A percentile compares a stretch with the other conserved stretches of the same genome.
Evolutionary conservation across 2,888 invertebrate species (phyloP).

Genomic region (Bellardia pandia): DNA sequence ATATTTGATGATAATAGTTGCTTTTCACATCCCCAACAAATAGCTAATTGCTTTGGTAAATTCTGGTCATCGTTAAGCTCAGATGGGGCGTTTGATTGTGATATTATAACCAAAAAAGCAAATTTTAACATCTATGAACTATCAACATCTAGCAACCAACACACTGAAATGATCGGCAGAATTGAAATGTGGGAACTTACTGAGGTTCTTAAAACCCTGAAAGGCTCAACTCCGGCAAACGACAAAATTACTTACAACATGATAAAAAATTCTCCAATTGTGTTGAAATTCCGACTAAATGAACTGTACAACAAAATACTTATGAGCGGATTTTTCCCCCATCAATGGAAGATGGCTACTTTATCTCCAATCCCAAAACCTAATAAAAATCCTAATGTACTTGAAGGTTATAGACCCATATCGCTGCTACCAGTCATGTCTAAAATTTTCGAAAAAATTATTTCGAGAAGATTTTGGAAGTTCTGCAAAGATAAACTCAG

Average conservation of each 20-base stretch:
- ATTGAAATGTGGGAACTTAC: background rate
- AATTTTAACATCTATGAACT: background rate
- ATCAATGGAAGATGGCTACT: too few species aligned
- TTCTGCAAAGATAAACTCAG: too few species aligned
- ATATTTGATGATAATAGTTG: background rate
- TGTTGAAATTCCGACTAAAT: background rate
- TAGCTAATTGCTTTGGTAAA: too few species aligned
- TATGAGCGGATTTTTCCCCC: too few species aligned
- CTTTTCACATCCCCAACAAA: slow-evolving; percentile 16
- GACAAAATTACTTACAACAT: slow-evolving; percentile 29
- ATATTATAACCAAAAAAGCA: too few species aligned
- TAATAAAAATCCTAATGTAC: too few species aligned
- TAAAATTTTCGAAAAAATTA: too few species aligned
- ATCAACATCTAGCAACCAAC: background rate
- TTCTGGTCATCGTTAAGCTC: too few species aligned
- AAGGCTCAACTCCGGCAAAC: background rate
- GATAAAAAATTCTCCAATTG: slow-evolving; percentile 1
- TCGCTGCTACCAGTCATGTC: too few species aligned
- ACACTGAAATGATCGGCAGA: background rate
- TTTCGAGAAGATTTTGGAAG: too few species aligned
- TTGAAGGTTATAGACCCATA: too few species aligned
- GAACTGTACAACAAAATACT: background rate
- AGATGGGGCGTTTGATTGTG: background rate
- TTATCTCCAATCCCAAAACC: too few species aligned
- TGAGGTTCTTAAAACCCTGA: background rate